These are phyloP conservation scores for Drosophila pseudoobscura DNA, from an alignment of 1,140 invertebrate genomes.

Conservation along the genomic window DNA sequence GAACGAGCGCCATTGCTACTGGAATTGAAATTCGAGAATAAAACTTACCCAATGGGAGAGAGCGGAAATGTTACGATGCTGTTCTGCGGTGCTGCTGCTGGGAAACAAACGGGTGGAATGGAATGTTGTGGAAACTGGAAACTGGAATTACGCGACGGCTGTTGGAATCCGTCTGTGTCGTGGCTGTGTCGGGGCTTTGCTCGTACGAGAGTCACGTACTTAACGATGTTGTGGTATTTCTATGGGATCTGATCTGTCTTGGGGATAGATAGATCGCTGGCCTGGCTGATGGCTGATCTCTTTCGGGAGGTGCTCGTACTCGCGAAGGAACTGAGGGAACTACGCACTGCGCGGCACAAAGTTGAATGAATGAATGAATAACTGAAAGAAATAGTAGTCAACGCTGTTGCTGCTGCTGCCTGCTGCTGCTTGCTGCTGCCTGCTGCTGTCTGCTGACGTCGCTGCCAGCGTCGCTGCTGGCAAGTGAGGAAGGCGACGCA, in stretches of 20 bases:
- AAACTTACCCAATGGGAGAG: slow-evolving; percentile 58
- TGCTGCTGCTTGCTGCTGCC: slow-evolving; percentile 42
- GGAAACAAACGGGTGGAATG: slow-evolving; percentile 19
- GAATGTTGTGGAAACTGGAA: slow-evolving; percentile 1
- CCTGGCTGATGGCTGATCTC: slow-evolving; percentile 17
- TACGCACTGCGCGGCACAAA: slow-evolving; percentile 81
- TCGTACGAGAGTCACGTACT: too few species aligned
- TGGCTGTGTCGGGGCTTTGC: neutral
- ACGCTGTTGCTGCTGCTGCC: slow-evolving; percentile 52
- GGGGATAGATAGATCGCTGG: slow-evolving; percentile 11
- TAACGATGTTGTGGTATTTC: slow-evolving; percentile 8
- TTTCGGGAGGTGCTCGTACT: slow-evolving; percentile 52
- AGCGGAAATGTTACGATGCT: slow-evolving; percentile 3
- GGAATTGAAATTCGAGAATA: slow-evolving; percentile 28
- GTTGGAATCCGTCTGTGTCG: neutral
- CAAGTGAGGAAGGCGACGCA: slow-evolving; percentile 71
- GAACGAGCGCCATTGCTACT: slow-evolving; percentile 50
- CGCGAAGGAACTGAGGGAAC: slow-evolving; percentile 74
- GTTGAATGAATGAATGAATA: slow-evolving; percentile 82
- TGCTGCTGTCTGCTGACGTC: slow-evolving; percentile 30
- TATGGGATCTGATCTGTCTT: slow-evolving; percentile 3
- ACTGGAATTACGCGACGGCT: slow-evolving; percentile 50
- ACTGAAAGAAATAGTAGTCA: slow-evolving; percentile 81
- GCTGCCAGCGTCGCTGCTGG: slow-evolving; percentile 58
- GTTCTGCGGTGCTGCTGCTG: slow-evolving; percentile 21